These are phyloP conservation scores for Brassicogethes aeneus DNA, from an alignment of 2,888 invertebrate species.

Conservation along the genomic window DNA sequence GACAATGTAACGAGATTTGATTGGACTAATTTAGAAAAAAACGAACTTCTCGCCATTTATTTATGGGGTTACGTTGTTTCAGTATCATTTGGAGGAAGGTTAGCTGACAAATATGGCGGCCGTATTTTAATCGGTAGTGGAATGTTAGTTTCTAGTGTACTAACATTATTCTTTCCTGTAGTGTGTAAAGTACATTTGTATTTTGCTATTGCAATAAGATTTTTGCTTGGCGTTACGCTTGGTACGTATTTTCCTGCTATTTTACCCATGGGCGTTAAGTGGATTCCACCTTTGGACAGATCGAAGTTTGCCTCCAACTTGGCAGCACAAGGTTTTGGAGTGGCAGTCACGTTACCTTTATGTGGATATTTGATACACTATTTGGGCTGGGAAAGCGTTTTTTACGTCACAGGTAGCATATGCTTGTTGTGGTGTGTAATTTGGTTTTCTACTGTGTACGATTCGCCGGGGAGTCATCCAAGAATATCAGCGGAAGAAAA, in stretches of 20 bases:
- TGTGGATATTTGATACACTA: constrained; percentile 4
- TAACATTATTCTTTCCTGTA: not conserved
- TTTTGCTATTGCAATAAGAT: not conserved
- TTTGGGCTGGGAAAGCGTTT: constrained; percentile 75
- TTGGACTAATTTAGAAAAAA: not conserved
- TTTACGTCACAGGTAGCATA: constrained; percentile 69
- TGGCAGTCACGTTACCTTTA: constrained; percentile 4
- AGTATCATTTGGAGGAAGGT: not conserved
- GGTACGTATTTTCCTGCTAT: not conserved
- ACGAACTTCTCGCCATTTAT: not conserved
- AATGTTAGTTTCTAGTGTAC: not conserved
- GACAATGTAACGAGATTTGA: not conserved
- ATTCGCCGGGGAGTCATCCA: constrained; percentile 70
- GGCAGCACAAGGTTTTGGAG: constrained; percentile 6
- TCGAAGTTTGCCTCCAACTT: constrained; percentile 8
- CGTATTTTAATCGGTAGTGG: not conserved
- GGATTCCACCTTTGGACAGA: constrained; percentile 5
- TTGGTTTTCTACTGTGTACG: constrained; percentile 71
- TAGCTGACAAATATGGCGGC: not conserved
- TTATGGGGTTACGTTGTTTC: not conserved
- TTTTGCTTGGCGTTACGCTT: not conserved
- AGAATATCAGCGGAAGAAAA: constrained; percentile 61
- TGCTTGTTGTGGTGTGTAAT: constrained; percentile 68
- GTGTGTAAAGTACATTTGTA: not conserved
- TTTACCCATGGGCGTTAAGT: constrained; percentile 3